Percentiles rank a stretch among this genome's conserved stretches.
These are phyloP conservation scores for Ariolimax columbianus DNA, from an alignment of 2,888 invertebrate species.

Conservation along the genomic window DNA sequence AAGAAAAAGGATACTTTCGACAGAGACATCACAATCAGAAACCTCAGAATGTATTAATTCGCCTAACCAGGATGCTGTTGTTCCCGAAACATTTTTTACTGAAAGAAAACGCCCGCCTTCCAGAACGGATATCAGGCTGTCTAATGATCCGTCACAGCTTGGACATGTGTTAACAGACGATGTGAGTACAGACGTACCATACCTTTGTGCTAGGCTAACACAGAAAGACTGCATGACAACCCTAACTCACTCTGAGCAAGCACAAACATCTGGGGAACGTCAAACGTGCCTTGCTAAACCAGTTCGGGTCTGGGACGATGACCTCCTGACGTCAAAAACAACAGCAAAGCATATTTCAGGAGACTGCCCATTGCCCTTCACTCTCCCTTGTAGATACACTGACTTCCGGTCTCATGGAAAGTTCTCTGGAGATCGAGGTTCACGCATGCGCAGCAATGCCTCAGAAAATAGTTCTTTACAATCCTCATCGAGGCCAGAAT, in stretches of 20 bases:
- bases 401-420: not conserved
- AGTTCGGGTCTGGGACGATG: not conserved
- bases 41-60: not conserved
- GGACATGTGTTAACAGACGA: not conserved
- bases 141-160: not conserved
- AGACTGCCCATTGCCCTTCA: not conserved
- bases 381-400: not conserved
- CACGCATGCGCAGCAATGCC: not conserved
- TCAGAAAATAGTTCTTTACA: not conserved
- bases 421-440: not conserved
- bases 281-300: not conserved
- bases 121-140: not conserved
- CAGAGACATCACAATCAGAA: not conserved
- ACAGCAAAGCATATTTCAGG: not conserved
- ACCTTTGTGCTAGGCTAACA: not conserved
- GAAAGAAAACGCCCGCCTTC: not conserved
- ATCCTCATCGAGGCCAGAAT: not conserved
- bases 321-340: not conserved
- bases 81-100: not conserved
- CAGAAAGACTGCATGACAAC: not conserved
- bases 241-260: not conserved
- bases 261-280: not conserved
- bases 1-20: not conserved
- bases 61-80: not conserved
- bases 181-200: not conserved